A percentile compares a stretch with the other conserved stretches of the same genome.
phyloP scores from a whole-genome alignment of 2,113 vertebrate species.

The Pelmatolapia mariae region DNA sequence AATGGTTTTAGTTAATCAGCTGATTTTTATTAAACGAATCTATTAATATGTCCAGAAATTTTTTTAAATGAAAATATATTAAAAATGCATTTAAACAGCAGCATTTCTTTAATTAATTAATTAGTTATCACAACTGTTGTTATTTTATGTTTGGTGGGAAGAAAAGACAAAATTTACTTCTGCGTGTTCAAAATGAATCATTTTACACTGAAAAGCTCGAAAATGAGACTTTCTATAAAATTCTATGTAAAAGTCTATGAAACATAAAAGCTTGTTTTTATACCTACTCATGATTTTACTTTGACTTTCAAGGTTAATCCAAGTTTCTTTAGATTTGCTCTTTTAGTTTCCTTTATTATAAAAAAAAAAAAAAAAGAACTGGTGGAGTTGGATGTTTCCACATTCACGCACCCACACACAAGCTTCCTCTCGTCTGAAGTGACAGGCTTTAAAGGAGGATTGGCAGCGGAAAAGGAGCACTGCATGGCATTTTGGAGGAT shows the following conservation, averaged over 20 bases:
- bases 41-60: not conserved
- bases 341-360: not conserved
- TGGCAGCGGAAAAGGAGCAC: not conserved
- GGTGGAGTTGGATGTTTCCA: not conserved
- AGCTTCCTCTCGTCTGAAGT: constrained; percentile 11
- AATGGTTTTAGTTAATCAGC: not conserved
- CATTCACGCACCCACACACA: not conserved
- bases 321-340: not conserved
- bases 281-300: not conserved
- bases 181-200: rapidly evolving
- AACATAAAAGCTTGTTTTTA: not conserved
- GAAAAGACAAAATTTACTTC: not conserved
- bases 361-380: not conserved
- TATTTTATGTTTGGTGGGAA: not conserved
- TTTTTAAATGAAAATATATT: rapidly evolving
- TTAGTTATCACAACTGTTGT: not conserved
- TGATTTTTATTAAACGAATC: not conserved
- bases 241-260: not conserved
- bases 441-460: constrained; percentile 7
- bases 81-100: not conserved
- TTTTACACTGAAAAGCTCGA: not conserved
- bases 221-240: not conserved
- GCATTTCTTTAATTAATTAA: not conserved
- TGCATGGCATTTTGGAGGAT: not conserved
- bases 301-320: not conserved